These are phyloP conservation scores for Coelinius sp. DNA, from an alignment of 2,888 invertebrate genomes.

Conservation along the genomic window DNA sequence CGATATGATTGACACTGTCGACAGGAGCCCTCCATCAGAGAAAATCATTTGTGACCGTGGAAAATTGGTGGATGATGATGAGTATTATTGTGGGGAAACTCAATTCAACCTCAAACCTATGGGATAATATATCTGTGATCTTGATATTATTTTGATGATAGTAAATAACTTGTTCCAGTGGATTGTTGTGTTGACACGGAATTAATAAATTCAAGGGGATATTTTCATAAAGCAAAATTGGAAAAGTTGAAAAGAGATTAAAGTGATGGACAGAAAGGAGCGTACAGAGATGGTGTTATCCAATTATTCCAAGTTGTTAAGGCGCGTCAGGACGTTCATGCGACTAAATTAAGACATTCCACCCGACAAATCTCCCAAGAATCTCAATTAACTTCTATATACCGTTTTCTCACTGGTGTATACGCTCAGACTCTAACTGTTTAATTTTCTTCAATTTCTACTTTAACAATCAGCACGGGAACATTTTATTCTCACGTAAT, in stretches of 20 bases:
- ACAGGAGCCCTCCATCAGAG: conserved; percentile 53
- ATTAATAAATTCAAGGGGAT: not conserved
- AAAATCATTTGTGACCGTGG: conserved; percentile 56
- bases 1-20: conserved; percentile 52
- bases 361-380: conserved; percentile 71
- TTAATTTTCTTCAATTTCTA: conserved; percentile 70
- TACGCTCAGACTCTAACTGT: conserved; percentile 65
- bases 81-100: conserved; percentile 19
- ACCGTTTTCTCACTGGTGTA: conserved; percentile 16
- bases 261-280: not conserved
- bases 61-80: conserved; percentile 48
- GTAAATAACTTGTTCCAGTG: not conserved
- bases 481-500: not conserved
- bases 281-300: conserved; percentile 61
- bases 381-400: conserved; percentile 69
- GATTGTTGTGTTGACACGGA: not conserved
- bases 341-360: conserved; percentile 72
- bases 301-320: conserved; percentile 71
- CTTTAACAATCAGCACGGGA: conserved; percentile 2
- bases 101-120: not conserved
- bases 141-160: not conserved
- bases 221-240: not conserved
- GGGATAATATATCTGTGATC: no score
- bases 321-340: conserved; percentile 70
- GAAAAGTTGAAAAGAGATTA: not conserved